A percentile compares a stretch with the other conserved stretches of the same genome.
Conservation (phyloP, 2,113 vertebrate species). For the Salvelinus fontinalis region DNA sequence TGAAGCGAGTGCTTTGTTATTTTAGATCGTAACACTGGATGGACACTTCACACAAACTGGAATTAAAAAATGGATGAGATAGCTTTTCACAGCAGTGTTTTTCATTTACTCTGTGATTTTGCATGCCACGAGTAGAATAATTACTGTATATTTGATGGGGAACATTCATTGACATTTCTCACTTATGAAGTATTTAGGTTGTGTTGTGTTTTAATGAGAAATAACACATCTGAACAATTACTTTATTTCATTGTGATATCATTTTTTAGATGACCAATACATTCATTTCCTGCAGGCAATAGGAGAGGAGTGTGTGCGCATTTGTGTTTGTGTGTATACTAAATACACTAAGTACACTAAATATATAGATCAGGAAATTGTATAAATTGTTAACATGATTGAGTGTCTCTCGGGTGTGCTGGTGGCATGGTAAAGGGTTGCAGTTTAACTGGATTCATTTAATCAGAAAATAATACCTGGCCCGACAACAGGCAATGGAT, state of each 20-base stretch:
- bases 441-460: conserved; percentile 75
- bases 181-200: neutral
- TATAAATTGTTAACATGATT: conserved; percentile 72
- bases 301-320: too few relatives aligned
- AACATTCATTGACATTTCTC: neutral
- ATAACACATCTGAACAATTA: neutral
- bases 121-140: neutral
- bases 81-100: neutral
- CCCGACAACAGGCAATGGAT: conserved; percentile 64
- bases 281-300: too few relatives aligned
- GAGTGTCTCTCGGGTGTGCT: conserved; percentile 70
- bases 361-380: conserved; percentile 60
- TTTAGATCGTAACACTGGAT: neutral
- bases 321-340: too few relatives aligned
- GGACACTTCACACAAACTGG: neutral
- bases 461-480: conserved; percentile 76
- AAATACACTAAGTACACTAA: too few relatives aligned
- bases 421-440: conserved; percentile 65
- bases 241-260: neutral
- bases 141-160: neutral
- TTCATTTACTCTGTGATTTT: neutral
- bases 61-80: neutral
- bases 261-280: too few relatives aligned
- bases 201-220: neutral
- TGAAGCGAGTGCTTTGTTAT: neutral